Evolutionary conservation across 1,140 invertebrate genomes (phyloP), one percentile per base, ranked within the genome.

Genomic region (Teleopsis dalmanni): DNA sequence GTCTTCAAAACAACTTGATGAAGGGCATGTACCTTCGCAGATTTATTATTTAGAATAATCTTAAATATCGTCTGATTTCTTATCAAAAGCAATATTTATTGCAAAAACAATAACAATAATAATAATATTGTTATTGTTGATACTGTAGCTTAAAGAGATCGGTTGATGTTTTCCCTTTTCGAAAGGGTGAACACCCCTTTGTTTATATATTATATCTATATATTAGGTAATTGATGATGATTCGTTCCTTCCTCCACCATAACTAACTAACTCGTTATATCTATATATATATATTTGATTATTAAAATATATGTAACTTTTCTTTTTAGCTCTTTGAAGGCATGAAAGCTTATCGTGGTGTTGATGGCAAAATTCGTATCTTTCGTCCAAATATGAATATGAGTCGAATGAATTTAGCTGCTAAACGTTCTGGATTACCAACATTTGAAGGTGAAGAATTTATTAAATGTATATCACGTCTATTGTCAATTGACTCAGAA

Each of bases 331-430:
- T 98, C 47, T 99, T 99, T 66, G 97, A 99, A 82, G 97, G 97
- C 37, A 83, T 98, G 82, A 99, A 99, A 75, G 95, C 95, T 0
- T 98, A 92, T 68, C 80, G 92, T 62, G 92, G 94, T n/a, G 76
- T 81, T 5, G 95, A 98, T 73, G 88, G 88, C 38, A 88, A 87
- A 75, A 91, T 99, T 45, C 78, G 94, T 55, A 72, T 99, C 52
- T 99, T 99, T 72, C 81, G 97, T 45, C 95, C 96, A 4, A 85
- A 96, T 33, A 73, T 94, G 59, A 99, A 99, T 70, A 94, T 99
- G 88, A 78, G 83, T 48, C 77, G 97, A 54, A 91, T 99, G 90
- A 85, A 91, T 56, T 61, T 74, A 35, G 87, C 93, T 11, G 92
- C 96, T 4, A 62, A 80, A 48, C 77, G 93, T 61, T 78, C 85